phyloP scores from a whole-genome alignment of 2,113 vertebrate genomes.

The Thunnus thynnus region DNA sequence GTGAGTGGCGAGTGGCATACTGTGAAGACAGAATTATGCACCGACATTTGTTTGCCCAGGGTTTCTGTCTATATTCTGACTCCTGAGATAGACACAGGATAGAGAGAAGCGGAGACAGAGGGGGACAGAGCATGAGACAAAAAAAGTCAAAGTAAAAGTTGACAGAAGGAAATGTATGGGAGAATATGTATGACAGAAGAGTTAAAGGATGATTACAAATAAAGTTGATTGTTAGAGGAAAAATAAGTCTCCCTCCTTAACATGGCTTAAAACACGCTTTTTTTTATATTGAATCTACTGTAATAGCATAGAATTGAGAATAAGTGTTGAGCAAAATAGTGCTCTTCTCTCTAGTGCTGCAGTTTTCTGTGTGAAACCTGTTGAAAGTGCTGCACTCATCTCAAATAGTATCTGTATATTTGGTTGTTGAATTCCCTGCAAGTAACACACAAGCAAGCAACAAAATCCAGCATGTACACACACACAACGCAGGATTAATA shows the following conservation, averaged over 20 bases:
- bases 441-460: conserved; percentile 38
- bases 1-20: conserved; percentile 60
- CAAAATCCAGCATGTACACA: conserved; percentile 26
- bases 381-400: conserved; percentile 73
- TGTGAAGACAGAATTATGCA: conserved; percentile 66
- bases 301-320: conserved; percentile 2
- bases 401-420: conserved; percentile 50
- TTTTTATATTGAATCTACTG: background rate
- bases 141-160: conserved; percentile 18
- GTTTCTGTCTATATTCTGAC: conserved; percentile 54
- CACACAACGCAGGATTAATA: conserved; percentile 53
- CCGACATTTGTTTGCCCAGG: conserved; percentile 57
- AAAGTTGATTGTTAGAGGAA: background rate
- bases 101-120: too few relatives aligned
- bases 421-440: conserved; percentile 35
- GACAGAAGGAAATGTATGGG: conserved; percentile 1
- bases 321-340: conserved; percentile 4
- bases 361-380: conserved; percentile 55
- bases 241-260: background rate
- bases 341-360: conserved; percentile 38
- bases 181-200: conserved; percentile 21
- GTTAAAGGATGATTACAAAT: conserved; percentile 10
- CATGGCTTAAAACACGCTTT: background rate
- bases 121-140: conserved; percentile 2
- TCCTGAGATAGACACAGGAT: conserved; percentile 41